Conservation (phyloP, 2,113 vertebrate species). For the Hemichromis elongatus region DNA sequence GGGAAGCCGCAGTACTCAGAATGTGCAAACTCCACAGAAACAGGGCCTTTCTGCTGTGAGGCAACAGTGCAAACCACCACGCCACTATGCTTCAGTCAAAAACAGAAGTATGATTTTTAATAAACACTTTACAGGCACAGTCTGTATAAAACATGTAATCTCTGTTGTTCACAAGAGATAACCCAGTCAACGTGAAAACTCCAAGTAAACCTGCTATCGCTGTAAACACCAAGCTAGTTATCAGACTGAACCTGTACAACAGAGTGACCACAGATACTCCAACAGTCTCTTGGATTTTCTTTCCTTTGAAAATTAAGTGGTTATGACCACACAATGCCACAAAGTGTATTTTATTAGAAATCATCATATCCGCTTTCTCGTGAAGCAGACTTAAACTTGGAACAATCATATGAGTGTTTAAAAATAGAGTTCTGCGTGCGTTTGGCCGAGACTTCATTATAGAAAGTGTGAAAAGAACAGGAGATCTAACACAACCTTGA, state of each 20-base stretch:
- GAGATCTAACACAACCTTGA: not conserved
- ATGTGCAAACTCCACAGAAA: not conserved
- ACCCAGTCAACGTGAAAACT: not conserved
- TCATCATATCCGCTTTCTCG: not conserved
- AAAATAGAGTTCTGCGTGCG: not conserved
- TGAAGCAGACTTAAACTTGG: not conserved
- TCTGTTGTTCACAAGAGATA: not conserved
- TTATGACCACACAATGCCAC: not conserved
- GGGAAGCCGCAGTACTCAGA: not conserved
- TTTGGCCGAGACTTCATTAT: not conserved
- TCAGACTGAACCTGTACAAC: not conserved
- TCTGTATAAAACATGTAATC: not conserved
- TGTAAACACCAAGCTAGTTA: not conserved
- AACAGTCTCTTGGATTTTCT: fast-evolving
- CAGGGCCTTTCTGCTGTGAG: not conserved
- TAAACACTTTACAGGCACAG: not conserved
- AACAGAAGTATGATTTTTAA: not conserved
- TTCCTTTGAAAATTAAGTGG: fast-evolving
- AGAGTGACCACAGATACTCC: not conserved
- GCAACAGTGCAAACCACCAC: not conserved
- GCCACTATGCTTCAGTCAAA: not conserved
- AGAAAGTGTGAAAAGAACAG: not conserved
- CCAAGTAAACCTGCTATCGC: not conserved
- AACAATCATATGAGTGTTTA: not conserved
- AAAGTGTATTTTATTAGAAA: not conserved